A percentile compares a stretch with the other conserved stretches of the same genome.
These are phyloP conservation scores for Arion vulgaris DNA, from an alignment of 1,140 invertebrate genomes.

Conservation along the genomic window DNA sequence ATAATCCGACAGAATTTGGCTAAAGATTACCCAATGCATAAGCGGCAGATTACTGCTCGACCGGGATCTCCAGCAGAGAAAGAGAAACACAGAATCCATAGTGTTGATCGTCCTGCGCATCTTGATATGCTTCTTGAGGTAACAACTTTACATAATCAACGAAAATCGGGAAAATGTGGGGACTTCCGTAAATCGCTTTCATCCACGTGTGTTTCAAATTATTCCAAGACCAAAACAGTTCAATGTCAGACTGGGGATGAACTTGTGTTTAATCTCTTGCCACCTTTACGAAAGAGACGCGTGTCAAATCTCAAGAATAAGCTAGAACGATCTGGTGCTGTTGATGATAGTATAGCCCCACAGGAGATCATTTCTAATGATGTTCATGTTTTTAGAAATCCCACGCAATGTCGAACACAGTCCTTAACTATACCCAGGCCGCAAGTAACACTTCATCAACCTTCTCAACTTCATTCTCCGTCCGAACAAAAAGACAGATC, in stretches of 20 bases:
- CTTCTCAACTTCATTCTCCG: not conserved
- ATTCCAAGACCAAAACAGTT: constrained; percentile 13
- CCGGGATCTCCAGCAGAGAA: constrained; percentile 36
- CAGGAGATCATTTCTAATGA: not conserved
- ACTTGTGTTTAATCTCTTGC: constrained; percentile 12
- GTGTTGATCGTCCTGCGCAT: not conserved
- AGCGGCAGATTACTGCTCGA: not conserved
- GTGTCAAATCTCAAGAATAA: constrained; percentile 15
- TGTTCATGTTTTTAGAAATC: not conserved
- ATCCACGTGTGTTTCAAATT: constrained; percentile 23
- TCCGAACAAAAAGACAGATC: not conserved
- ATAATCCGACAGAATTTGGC: constrained; percentile 15
- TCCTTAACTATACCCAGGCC: not conserved
- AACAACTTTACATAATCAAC: not conserved
- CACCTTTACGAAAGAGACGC: constrained; percentile 15
- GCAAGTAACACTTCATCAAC: not conserved
- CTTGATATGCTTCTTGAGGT: not conserved
- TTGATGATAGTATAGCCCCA: not conserved
- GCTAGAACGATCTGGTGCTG: constrained; percentile 18
- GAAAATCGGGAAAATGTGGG: not conserved
- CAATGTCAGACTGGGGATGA: constrained; percentile 39
- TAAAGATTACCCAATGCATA: constrained; percentile 15
- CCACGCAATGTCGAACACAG: not conserved
- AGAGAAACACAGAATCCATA: constrained; percentile 32
- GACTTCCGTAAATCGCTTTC: constrained; percentile 32